Percentiles rank a stretch among this genome's conserved stretches.
phyloP scores from a whole-genome alignment of 2,888 invertebrate genomes.

The Phaedon cochleariae region DNA sequence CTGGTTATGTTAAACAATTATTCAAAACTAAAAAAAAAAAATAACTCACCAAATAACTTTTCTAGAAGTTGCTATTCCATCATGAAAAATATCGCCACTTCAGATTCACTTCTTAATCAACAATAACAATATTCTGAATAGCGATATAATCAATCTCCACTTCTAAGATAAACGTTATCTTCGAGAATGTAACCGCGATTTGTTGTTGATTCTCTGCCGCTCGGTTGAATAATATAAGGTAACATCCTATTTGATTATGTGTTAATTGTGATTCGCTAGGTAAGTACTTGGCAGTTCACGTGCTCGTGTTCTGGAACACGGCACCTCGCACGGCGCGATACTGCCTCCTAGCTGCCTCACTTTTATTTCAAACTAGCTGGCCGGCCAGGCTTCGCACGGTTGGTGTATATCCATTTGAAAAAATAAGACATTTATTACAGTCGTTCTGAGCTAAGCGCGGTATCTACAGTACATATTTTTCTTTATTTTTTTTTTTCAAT shows the following conservation, averaged over 20 bases:
- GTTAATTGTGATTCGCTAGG: background rate
- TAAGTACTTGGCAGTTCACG: slow-evolving; percentile 27
- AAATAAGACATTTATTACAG: too few species aligned
- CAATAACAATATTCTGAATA: background rate
- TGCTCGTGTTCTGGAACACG: slow-evolving; percentile 30
- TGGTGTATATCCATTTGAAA: too few species aligned
- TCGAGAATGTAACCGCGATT: slow-evolving; percentile 5
- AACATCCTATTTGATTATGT: background rate
- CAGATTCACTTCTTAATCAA: background rate
- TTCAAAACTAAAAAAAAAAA: slow-evolving; percentile 21
- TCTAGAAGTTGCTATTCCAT: background rate
- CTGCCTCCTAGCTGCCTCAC: too few species aligned
- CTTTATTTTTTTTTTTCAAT: too few species aligned
- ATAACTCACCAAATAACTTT: background rate
- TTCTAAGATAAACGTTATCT: slow-evolving; percentile 17
- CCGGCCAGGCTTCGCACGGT: too few species aligned
- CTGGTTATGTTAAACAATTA: too few species aligned
- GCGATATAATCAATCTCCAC: slow-evolving; percentile 9
- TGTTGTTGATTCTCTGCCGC: slow-evolving; percentile 5
- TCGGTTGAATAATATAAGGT: slow-evolving; percentile 9
- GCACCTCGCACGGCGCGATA: too few species aligned
- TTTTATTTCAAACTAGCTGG: too few species aligned
- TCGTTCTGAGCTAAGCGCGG: too few species aligned
- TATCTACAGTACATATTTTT: too few species aligned
- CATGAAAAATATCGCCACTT: background rate